These are phyloP conservation scores for Palythoa grandiflora DNA, from an alignment of 92 coral and sea anemone genomes.

Conservation along the genomic window DNA sequence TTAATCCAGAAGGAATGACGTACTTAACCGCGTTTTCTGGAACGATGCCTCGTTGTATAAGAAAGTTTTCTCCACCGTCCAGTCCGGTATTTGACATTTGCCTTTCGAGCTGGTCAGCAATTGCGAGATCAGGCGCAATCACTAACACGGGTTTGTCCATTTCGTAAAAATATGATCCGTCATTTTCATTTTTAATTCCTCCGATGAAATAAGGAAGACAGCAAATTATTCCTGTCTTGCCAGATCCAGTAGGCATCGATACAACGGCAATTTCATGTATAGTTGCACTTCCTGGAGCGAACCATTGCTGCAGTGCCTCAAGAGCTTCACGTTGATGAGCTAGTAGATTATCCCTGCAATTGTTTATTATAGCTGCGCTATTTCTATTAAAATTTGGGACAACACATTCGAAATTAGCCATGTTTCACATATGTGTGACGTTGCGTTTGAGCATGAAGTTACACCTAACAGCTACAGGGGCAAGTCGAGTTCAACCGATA, in stretches of 20 bases:
- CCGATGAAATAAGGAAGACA: conserved; percentile 70
- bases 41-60: conserved; percentile 39
- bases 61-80: conserved; percentile 45
- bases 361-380: background rate
- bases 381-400: background rate
- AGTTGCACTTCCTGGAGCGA: background rate
- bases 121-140: conserved; percentile 54
- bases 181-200: background rate
- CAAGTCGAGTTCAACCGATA: too few relatives aligned
- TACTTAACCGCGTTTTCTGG: background rate
- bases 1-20: conserved; percentile 23
- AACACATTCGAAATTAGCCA: too few relatives aligned
- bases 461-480: too few relatives aligned
- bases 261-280: conserved; percentile 34
- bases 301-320: background rate
- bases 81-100: background rate
- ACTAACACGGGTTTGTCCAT: conserved; percentile 59
- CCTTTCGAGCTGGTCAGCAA: conserved; percentile 41
- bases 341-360: background rate
- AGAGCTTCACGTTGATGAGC: conserved; percentile 31
- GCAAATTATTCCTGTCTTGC: conserved; percentile 59
- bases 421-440: too few relatives aligned
- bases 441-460: too few relatives aligned
- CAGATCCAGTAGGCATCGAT: conserved; percentile 71
- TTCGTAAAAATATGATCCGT: background rate